phyloP scores from a whole-genome alignment of 2,797 vertebrate genomes.

The Semaprochilodus insignis region DNA sequence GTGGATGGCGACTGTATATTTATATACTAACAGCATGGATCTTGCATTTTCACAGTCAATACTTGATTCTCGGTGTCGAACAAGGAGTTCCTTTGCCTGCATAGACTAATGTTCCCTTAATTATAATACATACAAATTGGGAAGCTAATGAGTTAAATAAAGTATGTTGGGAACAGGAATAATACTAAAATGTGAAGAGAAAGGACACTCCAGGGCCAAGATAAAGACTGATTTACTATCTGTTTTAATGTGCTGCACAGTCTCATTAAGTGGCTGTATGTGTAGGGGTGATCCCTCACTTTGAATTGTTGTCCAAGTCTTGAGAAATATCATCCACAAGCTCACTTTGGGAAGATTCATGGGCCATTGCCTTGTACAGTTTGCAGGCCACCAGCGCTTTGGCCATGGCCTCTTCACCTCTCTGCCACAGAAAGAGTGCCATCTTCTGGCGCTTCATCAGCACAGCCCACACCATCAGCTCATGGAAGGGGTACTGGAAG shows the following conservation, averaged over 20 bases:
- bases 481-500: slow-evolving; percentile 93
- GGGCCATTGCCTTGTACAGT: slow-evolving; percentile 95
- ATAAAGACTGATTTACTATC: not conserved
- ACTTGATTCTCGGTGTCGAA: too few relatives aligned
- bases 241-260: not conserved
- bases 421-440: slow-evolving; percentile 95
- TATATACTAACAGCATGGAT: too few relatives aligned
- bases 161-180: too few relatives aligned
- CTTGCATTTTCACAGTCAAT: too few relatives aligned
- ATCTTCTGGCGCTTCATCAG: slow-evolving; percentile 96
- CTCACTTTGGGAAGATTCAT: slow-evolving; percentile 94
- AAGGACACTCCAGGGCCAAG: not conserved
- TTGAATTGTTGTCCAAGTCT: slow-evolving; percentile 97
- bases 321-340: slow-evolving; percentile 97
- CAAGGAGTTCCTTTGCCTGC: too few relatives aligned
- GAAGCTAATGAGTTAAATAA: too few relatives aligned
- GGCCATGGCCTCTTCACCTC: slow-evolving; percentile 95
- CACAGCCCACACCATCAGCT: slow-evolving; percentile 96
- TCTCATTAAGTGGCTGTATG: not conserved
- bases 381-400: slow-evolving; percentile 97
- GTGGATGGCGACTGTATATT: too few relatives aligned
- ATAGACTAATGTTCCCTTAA: too few relatives aligned
- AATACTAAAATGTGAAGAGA: not conserved
- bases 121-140: too few relatives aligned
- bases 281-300: slow-evolving; percentile 76